phyloP scores from a whole-genome alignment of 1,140 invertebrate genomes.

The Phortica variegata region DNA sequence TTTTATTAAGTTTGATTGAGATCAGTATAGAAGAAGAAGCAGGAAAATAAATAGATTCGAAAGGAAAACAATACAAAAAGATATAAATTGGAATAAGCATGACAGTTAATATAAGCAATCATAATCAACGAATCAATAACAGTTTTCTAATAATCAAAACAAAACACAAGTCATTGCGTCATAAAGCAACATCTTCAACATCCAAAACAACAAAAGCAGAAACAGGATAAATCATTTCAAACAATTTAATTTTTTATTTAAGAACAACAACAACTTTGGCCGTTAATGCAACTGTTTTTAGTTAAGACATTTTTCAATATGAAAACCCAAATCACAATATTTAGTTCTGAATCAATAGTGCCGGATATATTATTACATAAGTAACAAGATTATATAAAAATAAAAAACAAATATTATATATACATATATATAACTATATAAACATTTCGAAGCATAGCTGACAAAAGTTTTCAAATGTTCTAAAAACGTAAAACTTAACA shows the following conservation, averaged over 20 bases:
- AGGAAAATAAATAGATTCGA: constrained; percentile 11
- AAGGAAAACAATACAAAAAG: constrained; percentile 1
- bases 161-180: too few relatives aligned
- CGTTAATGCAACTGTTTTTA: constrained; percentile 13
- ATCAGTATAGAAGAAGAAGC: constrained; percentile 9
- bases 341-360: constrained; percentile 47
- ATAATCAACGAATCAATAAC: too few relatives aligned
- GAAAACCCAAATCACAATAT: constrained; percentile 1
- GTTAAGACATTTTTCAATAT: constrained; percentile 17
- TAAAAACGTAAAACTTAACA: constrained; percentile 23
- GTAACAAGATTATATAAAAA: constrained; percentile 10
- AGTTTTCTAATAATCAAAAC: too few relatives aligned
- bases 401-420: constrained; percentile 14
- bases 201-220: constrained; percentile 5
- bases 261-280: constrained; percentile 28
- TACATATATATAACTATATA: constrained; percentile 37
- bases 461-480: constrained; percentile 43
- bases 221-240: not conserved
- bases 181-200: too few relatives aligned
- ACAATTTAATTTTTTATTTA: constrained; percentile 17
- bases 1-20: constrained; percentile 36
- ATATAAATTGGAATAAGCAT: constrained; percentile 13
- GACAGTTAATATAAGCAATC: too few relatives aligned
- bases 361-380: constrained; percentile 44
- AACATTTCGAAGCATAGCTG: constrained; percentile 43